These are phyloP conservation scores for Pyralis farinalis DNA, from an alignment of 2,888 invertebrate species.

Conservation along the genomic window DNA sequence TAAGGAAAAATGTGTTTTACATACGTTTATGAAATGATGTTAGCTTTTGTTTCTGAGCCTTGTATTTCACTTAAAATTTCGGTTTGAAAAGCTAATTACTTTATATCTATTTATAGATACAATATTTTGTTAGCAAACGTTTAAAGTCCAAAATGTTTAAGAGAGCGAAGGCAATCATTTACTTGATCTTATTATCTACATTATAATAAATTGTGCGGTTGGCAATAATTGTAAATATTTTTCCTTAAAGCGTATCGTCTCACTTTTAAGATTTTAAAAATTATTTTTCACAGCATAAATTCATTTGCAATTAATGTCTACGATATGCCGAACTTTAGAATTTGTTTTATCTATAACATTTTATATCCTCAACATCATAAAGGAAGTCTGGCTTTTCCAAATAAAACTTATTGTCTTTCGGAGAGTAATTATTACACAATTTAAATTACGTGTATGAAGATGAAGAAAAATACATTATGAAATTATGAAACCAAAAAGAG, in stretches of 20 bases:
- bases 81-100: not conserved
- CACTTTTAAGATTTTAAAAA: conserved; percentile 41
- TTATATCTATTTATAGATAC: not conserved
- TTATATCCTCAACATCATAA: not conserved
- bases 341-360: conserved; percentile 24
- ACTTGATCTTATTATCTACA: conserved; percentile 25
- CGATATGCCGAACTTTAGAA: conserved; percentile 56
- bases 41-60: no score
- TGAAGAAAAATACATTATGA: no score
- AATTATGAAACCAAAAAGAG: no score
- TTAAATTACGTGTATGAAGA: no score
- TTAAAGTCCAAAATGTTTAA: not conserved
- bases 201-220: conserved; percentile 56
- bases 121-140: not conserved
- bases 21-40: no score
- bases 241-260: conserved; percentile 53
- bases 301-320: conserved; percentile 43
- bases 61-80: not conserved
- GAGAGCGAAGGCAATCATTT: conserved; percentile 10
- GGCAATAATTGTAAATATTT: conserved; percentile 50
- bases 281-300: conserved; percentile 32
- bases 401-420: not conserved
- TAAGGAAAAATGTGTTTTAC: no score
- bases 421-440: no score
- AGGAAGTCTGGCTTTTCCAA: not conserved